Conservation (phyloP, 2,888 invertebrate genomes). For the Plebejus melissa region DNA sequence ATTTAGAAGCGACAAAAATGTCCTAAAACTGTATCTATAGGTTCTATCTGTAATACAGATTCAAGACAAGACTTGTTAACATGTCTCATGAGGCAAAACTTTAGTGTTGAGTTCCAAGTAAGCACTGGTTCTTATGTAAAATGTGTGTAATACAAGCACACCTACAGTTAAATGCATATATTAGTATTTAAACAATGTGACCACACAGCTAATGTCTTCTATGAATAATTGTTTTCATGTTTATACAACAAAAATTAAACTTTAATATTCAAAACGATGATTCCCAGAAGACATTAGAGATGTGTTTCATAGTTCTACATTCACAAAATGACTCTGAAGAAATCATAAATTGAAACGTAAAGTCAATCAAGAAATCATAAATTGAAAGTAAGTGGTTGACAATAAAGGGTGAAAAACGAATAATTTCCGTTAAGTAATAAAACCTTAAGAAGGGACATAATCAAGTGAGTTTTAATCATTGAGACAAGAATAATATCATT, state of each 20-base stretch:
- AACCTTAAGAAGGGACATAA: not conserved
- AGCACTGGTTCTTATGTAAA: not conserved
- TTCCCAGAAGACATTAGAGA: not conserved
- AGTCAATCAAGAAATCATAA: not conserved
- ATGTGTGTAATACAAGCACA: not conserved
- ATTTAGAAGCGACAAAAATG: too few relatives aligned
- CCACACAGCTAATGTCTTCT: not conserved
- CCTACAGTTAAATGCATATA: slow-evolving; percentile 3
- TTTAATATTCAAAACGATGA: not conserved
- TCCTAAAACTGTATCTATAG: too few relatives aligned
- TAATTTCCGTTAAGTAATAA: not conserved
- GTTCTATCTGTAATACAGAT: too few relatives aligned
- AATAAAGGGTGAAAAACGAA: not conserved
- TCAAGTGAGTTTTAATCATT: not conserved
- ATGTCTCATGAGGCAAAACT: too few relatives aligned
- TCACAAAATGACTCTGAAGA: not conserved
- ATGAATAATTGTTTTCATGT: not conserved
- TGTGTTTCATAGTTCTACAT: not conserved
- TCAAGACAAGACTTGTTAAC: too few relatives aligned
- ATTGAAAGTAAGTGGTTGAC: too few relatives aligned
- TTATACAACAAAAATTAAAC: not conserved
- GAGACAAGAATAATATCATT: not conserved
- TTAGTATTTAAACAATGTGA: not conserved
- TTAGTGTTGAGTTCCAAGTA: not conserved
- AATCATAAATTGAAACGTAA: not conserved